These are phyloP conservation scores for Poicephalus meyeri DNA, from an alignment of 2,113 vertebrate genomes.

Conservation along the genomic window DNA sequence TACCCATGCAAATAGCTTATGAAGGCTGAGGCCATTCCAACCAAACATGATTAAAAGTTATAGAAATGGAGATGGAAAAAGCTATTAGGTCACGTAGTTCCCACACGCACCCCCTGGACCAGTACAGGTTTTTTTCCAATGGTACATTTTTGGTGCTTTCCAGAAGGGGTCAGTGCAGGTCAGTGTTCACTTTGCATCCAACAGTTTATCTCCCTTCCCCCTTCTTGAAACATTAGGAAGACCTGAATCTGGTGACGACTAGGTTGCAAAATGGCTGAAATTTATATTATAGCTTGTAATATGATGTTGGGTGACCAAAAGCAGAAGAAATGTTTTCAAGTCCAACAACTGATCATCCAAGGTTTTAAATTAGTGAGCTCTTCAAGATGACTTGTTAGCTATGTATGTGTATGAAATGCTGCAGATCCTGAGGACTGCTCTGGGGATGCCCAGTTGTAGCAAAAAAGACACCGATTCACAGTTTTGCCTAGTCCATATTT, in stretches of 20 bases:
- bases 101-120: not conserved
- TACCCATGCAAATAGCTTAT: slow-evolving; percentile 15
- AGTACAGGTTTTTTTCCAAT: slow-evolving; percentile 50
- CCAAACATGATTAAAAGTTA: slow-evolving; percentile 39
- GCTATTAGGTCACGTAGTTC: slow-evolving; percentile 51
- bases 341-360: not conserved
- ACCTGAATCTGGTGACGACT: not conserved
- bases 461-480: not conserved
- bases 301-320: not conserved
- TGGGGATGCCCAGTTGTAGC: accelerated
- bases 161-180: slow-evolving; percentile 71
- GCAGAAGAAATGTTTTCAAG: not conserved
- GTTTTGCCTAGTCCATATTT: not conserved
- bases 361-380: not conserved
- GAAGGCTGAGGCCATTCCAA: slow-evolving; percentile 31
- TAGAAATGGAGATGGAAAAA: slow-evolving; percentile 52
- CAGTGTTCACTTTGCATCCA: slow-evolving; percentile 33
- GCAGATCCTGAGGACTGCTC: not conserved
- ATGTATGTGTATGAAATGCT: not conserved
- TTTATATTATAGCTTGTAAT: not conserved
- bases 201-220: not conserved
- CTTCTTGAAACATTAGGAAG: slow-evolving; percentile 8
- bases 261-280: not conserved
- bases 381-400: not conserved
- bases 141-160: slow-evolving; percentile 62